Base-by-base conservation (phyloP, 2,113 vertebrate genomes). In the Cyphomyrus discorhynchus region DNA sequence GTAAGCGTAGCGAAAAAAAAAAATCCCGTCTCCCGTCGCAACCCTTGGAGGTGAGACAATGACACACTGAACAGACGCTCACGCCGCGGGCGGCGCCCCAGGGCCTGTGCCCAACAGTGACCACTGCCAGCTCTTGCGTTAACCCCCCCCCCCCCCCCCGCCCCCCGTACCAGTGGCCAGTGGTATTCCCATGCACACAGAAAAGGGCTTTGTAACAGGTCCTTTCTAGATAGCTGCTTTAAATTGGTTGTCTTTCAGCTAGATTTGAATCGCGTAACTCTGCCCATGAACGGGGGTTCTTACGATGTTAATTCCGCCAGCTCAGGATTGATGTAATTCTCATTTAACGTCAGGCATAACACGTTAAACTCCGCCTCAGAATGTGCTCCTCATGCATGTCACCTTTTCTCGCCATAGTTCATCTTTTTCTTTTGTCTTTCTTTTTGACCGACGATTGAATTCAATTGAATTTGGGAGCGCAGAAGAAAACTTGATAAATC, bases 21-120 rank as follows among this genome's bases (percentile, higher is more conserved):
- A 47, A 47, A 45, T 13, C 24, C 39, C 4, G 39, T 24, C 82
- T 24, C 21, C 19, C 45, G 21, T 53, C 21, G 17, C 85, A 56
- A 47, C 31, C 49, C 85, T 87, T 87, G 9, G 50, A 53, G 49
- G 85, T 84, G 85, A 47, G 85, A 87, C 85, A 87, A 47, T 87
- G 85, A 87, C 85, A 87, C 13, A 35, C 85, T 2, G 85, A 53
- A 87, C 85, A 53, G 85, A 53, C n/a, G 49, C 85, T 53, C 21
- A 10, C 27, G 24, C 50, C 31, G 0, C 31, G 7, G 85, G 85
- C 15, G 31, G 49, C 9, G 19, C 49, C 31, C 49, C 46, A 19
- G 77, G 27, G 5, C 66, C 88, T 49, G 77, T 84, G 49, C 50
- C 42, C 27, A 35, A 45, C 39, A 42, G 31, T 45, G 46, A 3